Base-by-base conservation (phyloP, 2,888 invertebrate species). In the Cataglyphis rosenhaueri region DNA sequence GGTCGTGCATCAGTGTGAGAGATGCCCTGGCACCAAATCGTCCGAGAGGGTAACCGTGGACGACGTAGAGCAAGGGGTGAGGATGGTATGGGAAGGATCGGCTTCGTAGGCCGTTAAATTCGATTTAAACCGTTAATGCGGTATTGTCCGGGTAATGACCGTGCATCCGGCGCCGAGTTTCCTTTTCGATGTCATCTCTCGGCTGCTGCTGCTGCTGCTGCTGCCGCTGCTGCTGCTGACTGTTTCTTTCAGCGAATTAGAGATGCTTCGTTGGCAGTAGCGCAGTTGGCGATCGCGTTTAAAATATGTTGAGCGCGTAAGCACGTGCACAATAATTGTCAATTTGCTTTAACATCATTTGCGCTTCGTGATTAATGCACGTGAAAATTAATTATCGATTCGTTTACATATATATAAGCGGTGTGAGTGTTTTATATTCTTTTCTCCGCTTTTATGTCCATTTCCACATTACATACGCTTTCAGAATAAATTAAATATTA, bases 121-220 rank as follows among this genome's bases (percentile, higher is more conserved):
- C 92, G 92, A 93, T 93, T 93, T 92, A 91, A 93, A 92, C 92
- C 93, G 92, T 93, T 93, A 93, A 93, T 92, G 92, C 91, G 91
- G 93, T 89, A 93, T 93, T 93, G 93, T 93, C 91, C 87, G 89
- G 90, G 88, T 93, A 93, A 93, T 92, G 93, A 91, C 90, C 91
- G 88, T 85, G 82, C 65, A 81, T 83, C 78, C 68, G 81, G 79
- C 64, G 61, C 15, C 64, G 78, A 81, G 44, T 75, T 76, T 85
- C 87, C 87, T 89, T 87, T 89, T 85, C 86, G 57, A 66, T 52
- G 73, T 59, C 84, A 70, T 65, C 81, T 86, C 84, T 65, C 32
- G 57, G n/a, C 74, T 57, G 62, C 68, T 71, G 35, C 62, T 83
- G 25, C 64, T 35, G 29, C 55, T n/a, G 52, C 35, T 12, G 41